phyloP scores from a whole-genome alignment of 2,797 vertebrate genomes.

The Odontamblyopus rebecca region DNA sequence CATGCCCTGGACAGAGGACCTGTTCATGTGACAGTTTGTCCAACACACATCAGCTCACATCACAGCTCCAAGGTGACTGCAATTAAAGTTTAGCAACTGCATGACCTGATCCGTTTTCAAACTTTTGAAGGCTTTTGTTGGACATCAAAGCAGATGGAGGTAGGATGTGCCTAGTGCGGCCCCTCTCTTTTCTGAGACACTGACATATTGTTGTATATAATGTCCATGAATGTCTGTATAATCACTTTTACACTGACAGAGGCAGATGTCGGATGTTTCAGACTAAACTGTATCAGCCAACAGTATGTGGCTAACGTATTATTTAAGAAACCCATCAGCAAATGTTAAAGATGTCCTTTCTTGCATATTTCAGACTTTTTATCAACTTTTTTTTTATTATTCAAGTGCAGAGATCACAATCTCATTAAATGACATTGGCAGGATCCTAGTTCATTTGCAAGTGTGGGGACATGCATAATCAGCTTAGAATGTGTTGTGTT shows the following conservation, averaged over 20 bases:
- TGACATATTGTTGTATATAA: constrained; percentile 3
- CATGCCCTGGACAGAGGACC: no score
- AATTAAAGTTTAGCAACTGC: neutral
- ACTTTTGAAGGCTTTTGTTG: constrained; percentile 19
- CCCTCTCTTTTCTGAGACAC: constrained; percentile 26
- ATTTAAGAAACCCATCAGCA: neutral
- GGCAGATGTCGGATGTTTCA: neutral
- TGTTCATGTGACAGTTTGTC: no score
- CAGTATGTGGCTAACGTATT: neutral
- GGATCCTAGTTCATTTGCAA: constrained; percentile 29
- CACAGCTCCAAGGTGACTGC: no score
- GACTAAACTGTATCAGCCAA: neutral
- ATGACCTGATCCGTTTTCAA: constrained; percentile 6
- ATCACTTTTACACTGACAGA: neutral
- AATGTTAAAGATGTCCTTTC: neutral
- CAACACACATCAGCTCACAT: no score
- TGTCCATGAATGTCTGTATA: neutral
- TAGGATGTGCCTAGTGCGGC: constrained; percentile 20
- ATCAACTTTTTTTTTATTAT: constrained; percentile 4
- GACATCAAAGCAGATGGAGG: constrained; percentile 34
- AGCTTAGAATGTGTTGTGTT: constrained; percentile 9
- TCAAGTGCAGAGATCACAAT: constrained; percentile 8
- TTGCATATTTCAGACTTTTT: constrained; percentile 8
- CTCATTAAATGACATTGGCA: constrained; percentile 24
- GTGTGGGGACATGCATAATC: constrained; percentile 10